A percentile compares a stretch with the other conserved stretches of the same genome.
These are phyloP conservation scores for Plecturocebus donacophilus DNA, from an alignment of 2,113 vertebrate genomes.

Conservation along the genomic window DNA sequence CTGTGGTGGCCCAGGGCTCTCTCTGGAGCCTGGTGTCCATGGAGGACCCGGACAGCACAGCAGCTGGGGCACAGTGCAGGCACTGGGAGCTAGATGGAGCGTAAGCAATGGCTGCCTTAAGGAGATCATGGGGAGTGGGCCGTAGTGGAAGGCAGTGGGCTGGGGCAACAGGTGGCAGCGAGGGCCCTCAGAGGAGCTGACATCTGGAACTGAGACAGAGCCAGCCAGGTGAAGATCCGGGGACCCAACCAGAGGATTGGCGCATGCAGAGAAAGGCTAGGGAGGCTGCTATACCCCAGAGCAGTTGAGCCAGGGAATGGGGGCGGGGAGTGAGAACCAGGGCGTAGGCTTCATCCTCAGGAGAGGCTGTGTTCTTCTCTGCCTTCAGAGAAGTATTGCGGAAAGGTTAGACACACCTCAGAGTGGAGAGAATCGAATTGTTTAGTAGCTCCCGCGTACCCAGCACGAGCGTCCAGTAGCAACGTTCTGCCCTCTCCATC, in stretches of 20 bases:
- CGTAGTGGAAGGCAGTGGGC: fast-evolving
- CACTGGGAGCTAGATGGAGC: neutral
- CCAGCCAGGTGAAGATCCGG: fast-evolving
- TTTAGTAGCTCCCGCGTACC: fast-evolving
- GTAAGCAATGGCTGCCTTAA: fast-evolving
- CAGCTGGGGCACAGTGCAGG: fast-evolving
- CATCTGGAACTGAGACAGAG: neutral
- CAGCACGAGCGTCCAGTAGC: neutral
- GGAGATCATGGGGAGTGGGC: neutral
- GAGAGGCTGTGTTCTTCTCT: neutral
- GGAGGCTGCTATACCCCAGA: too few species aligned
- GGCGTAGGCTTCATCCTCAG: neutral
- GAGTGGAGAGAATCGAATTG: neutral
- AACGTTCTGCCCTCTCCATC: fast-evolving
- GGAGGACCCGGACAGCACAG: neutral
- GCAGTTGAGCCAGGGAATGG: neutral
- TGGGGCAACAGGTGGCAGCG: fast-evolving
- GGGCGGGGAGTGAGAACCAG: neutral
- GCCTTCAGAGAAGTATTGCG: neutral
- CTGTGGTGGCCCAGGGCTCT: neutral
- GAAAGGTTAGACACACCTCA: neutral
- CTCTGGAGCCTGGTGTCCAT: neutral
- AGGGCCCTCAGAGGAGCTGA: neutral
- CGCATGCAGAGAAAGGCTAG: fast-evolving
- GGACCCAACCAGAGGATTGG: neutral